Evolutionary conservation across 2,113 vertebrate genomes (phyloP).

Genomic region (Fregetta grallaria): DNA sequence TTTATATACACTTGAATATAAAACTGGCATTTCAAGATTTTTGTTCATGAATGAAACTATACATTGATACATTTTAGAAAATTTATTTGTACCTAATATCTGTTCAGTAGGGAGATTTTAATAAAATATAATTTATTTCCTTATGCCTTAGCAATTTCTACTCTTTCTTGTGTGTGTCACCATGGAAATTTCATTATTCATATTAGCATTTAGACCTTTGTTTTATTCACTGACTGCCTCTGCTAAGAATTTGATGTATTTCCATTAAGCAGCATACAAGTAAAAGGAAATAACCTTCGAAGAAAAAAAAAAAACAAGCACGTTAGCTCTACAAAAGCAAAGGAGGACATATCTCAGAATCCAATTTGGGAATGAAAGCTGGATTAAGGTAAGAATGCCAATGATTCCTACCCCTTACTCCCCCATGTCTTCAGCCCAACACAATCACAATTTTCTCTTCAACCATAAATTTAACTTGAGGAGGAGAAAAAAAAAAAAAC

Average conservation of each 20-base stretch:
- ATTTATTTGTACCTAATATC: background rate
- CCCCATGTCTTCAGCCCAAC: background rate
- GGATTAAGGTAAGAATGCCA: background rate
- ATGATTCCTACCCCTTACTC: background rate
- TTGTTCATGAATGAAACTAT: slow-evolving; percentile 24
- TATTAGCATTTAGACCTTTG: slow-evolving; percentile 35
- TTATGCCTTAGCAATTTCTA: slow-evolving; percentile 14
- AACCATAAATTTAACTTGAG: background rate
- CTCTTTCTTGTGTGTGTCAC: background rate
- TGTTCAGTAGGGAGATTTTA: slow-evolving; percentile 12
- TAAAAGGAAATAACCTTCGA: background rate
- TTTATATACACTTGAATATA: slow-evolving; percentile 9
- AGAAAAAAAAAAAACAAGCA: background rate
- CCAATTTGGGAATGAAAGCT: background rate
- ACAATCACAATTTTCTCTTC: background rate
- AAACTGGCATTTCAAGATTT: background rate
- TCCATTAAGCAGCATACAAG: background rate
- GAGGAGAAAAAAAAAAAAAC: background rate
- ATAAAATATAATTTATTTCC: slow-evolving; percentile 26
- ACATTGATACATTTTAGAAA: background rate
- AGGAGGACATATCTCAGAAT: background rate
- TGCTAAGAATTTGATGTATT: slow-evolving; percentile 28
- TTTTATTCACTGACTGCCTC: slow-evolving; percentile 30
- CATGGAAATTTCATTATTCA: slow-evolving; percentile 32
- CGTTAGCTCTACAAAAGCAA: background rate